Evolutionary conservation across 2,888 invertebrate species (phyloP), one percentile per base, ranked within the genome.

Genomic region (Dioctria rufipes): DNA sequence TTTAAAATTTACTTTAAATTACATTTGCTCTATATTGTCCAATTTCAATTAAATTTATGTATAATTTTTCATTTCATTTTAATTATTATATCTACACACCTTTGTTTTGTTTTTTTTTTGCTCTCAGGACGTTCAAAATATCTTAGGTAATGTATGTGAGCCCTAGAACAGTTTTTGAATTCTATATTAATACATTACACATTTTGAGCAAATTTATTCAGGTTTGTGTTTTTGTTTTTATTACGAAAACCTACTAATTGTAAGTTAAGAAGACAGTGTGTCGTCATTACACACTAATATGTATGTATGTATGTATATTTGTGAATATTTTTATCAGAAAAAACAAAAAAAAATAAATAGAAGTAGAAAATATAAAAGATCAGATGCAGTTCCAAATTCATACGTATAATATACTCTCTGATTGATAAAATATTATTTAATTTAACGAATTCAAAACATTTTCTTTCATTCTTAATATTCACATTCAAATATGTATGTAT

Each of bases 1-100:
- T 51, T 49, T 69, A 69, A 49, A 51, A 69, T 51, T 69, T 51
- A 51, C 43, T 37, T 69, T 69, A 37, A 69, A 69, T 51, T 69
- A 51, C 69, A 69, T 25, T 40, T 69, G 69, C 51, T 69, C 69
- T 69, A 69, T 69, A 69, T 69, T 69, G 69, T 69, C 69, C 51
- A 69, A 51, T 69, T 69, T 69, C 51, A 69, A 69, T 69, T 69
- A 69, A 51, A 39, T 51, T 69, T 51, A 51, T 51, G 51, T 5
- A 69, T 8, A 46, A 6, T 46, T 46, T 8, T 6, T 6, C 46
- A 46, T 46, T 25, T 46, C 46, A 69, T 51, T 69, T 69, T 69
- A 37, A 51, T 8, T 54, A 37, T 25, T 43, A 69, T 69, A 37
- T 46, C 49, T 46, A 46, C 25, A 25, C 46, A 43, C 25, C 25